Evolutionary conservation across 2,113 vertebrate genomes (phyloP).

Genomic region (Sander vitreus): DNA sequence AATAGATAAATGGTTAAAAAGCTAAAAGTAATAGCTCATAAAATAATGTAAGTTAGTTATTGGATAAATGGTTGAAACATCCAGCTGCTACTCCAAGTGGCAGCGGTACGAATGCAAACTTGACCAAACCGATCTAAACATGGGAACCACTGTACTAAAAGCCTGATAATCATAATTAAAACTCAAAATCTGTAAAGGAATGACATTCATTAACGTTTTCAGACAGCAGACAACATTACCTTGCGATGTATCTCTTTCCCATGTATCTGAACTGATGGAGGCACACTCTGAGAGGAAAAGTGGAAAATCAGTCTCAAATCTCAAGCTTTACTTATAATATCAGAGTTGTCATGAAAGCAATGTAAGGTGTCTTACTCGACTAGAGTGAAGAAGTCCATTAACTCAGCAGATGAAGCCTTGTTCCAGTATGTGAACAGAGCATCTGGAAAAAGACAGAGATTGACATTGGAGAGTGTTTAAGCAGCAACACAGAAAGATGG

Average conservation of each 20-base stretch:
- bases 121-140: neutral
- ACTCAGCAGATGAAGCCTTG: constrained; percentile 92
- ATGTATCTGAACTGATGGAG: constrained; percentile 99
- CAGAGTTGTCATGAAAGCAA: neutral
- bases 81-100: neutral
- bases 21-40: neutral
- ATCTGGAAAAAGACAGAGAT: constrained; percentile 82
- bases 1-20: neutral
- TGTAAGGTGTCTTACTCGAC: constrained; percentile 89
- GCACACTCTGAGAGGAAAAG: constrained; percentile 88
- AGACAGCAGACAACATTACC: constrained; percentile 85
- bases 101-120: neutral
- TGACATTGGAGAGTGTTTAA: neutral
- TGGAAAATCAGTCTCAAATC: constrained; percentile 1
- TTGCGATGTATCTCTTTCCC: constrained; percentile 98
- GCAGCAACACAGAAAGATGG: neutral
- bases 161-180: neutral
- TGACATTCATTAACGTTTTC: neutral
- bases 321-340: neutral
- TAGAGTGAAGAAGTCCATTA: constrained; percentile 98
- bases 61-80: neutral
- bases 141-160: neutral
- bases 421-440: constrained; percentile 98
- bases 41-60: neutral
- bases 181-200: neutral